These are phyloP conservation scores for Epirrhoe alternata DNA, from an alignment of 2,888 invertebrate species.

Conservation along the genomic window DNA sequence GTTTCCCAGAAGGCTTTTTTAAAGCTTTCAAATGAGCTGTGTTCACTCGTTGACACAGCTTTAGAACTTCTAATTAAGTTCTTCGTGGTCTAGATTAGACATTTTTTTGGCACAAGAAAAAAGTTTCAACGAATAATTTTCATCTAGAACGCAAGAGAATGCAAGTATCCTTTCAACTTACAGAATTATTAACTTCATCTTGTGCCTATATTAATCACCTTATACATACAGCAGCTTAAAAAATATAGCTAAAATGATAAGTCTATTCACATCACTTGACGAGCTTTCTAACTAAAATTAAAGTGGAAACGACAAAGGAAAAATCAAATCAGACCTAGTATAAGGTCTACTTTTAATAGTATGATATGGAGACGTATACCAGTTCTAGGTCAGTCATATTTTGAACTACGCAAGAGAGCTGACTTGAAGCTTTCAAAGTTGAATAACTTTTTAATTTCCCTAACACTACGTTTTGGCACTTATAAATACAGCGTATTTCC, in stretches of 20 bases:
- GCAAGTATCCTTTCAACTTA: neutral
- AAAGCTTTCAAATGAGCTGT: constrained; percentile 40
- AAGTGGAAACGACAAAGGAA: neutral
- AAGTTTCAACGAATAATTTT: neutral
- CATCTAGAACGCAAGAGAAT: neutral
- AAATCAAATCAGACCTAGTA: neutral
- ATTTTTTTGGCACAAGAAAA: constrained; percentile 32
- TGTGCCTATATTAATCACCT: constrained; percentile 13
- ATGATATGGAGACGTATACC: constrained; percentile 53
- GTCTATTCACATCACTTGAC: neutral
- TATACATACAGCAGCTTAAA: neutral
- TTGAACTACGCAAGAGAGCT: neutral
- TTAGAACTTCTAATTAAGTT: constrained; percentile 9
- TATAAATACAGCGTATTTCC: neutral
- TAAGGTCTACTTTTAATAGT: constrained; percentile 41
- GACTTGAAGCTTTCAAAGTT: constrained; percentile 10
- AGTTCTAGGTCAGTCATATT: constrained; percentile 51
- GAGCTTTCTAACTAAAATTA: neutral
- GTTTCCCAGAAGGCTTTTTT: constrained; percentile 42
- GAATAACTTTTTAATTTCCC: neutral
- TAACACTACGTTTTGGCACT: neutral
- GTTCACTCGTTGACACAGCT: constrained; percentile 19
- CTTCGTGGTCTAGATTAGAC: neutral
- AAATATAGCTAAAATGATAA: neutral
- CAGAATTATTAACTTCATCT: neutral